These are phyloP conservation scores for Centruroides vittatus DNA, from an alignment of 1,140 invertebrate species.

Conservation along the genomic window DNA sequence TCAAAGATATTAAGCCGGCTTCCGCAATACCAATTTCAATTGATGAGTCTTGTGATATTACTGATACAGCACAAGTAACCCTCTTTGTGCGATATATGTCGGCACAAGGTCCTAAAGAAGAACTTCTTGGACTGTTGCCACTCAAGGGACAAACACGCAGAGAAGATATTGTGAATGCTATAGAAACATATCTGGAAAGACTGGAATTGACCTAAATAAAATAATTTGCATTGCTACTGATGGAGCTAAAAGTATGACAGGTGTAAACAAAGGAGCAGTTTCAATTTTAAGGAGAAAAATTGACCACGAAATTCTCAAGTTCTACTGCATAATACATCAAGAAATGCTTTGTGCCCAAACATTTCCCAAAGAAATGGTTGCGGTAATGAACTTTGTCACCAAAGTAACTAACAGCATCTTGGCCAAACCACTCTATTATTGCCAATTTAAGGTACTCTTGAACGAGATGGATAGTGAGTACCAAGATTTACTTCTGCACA, in stretches of 20 bases:
- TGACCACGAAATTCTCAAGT: slow-evolving; percentile 1
- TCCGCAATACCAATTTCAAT: background rate
- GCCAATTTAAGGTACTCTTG: no score
- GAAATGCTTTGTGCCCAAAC: slow-evolving; percentile 1
- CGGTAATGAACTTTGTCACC: slow-evolving; percentile 6
- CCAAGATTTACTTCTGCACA: background rate
- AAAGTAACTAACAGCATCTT: slow-evolving; percentile 25
- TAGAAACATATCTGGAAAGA: no score
- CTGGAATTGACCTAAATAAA: background rate
- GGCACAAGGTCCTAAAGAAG: background rate
- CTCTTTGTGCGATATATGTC: background rate
- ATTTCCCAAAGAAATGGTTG: slow-evolving; percentile 2
- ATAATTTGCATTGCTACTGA: slow-evolving; percentile 3
- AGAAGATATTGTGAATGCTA: background rate
- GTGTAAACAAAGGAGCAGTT: background rate
- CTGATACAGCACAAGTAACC: background rate
- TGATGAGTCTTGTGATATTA: background rate
- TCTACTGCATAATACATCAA: background rate
- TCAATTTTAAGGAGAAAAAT: background rate
- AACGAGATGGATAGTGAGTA: background rate
- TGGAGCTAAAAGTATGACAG: no score
- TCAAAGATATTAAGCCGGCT: background rate
- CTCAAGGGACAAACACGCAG: background rate
- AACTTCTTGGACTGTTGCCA: background rate
- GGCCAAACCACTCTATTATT: slow-evolving; percentile 12